Evolutionary conservation across 2,113 vertebrate genomes (phyloP).

Genomic region (Synodontis membranacea): DNA sequence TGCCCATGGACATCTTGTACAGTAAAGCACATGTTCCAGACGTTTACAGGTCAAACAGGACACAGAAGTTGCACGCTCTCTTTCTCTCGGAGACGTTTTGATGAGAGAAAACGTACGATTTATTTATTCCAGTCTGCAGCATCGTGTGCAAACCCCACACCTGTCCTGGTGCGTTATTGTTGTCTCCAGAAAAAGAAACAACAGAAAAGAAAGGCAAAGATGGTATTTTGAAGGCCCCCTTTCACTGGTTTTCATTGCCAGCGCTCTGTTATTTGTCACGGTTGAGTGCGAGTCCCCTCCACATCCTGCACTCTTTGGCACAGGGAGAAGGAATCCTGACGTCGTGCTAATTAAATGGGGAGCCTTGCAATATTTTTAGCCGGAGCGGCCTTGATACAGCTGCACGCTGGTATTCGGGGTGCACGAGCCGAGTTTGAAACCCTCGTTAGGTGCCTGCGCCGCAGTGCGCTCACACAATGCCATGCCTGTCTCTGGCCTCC

Average conservation of each 20-base stretch:
- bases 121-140: neutral
- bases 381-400: slow-evolving; percentile 46
- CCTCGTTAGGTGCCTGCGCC: slow-evolving; percentile 40
- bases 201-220: neutral
- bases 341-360: slow-evolving; percentile 52
- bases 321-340: slow-evolving; percentile 43
- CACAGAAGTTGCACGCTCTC: neutral
- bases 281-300: slow-evolving; percentile 32
- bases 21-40: slow-evolving; percentile 13
- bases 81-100: neutral
- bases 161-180: neutral
- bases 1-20: slow-evolving; percentile 8
- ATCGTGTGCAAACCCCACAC: neutral
- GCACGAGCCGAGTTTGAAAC: slow-evolving; percentile 22
- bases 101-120: neutral
- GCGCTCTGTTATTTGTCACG: slow-evolving; percentile 3
- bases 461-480: slow-evolving; percentile 45
- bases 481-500: slow-evolving; percentile 40
- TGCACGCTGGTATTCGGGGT: slow-evolving; percentile 46
- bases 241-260: neutral
- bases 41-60: slow-evolving; percentile 8
- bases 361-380: slow-evolving; percentile 51
- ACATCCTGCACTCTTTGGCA: slow-evolving; percentile 31
- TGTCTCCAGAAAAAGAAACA: neutral
- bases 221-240: neutral